Evolutionary conservation across 2,888 invertebrate species (phyloP).

Genomic region (Isoperla grammatica): DNA sequence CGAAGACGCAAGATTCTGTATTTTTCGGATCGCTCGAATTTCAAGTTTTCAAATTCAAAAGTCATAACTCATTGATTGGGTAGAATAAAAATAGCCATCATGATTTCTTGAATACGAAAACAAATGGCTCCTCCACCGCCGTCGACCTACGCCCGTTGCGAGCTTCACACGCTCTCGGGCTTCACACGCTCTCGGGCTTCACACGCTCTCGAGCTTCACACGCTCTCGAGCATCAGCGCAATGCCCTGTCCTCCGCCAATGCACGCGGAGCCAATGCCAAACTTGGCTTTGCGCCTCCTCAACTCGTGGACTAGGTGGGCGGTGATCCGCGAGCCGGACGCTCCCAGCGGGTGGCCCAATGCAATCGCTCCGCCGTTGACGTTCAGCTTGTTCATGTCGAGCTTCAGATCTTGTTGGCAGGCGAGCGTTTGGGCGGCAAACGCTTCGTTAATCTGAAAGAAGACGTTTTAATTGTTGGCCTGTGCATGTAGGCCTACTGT

Average conservation of each 20-base stretch:
- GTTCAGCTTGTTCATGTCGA: conserved; percentile 85
- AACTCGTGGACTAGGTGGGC: conserved; percentile 88
- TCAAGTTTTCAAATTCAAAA: too few species aligned
- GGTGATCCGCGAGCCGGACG: conserved; percentile 89
- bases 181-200: too few species aligned
- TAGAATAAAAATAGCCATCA: too few species aligned
- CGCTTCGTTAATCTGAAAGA: conserved; percentile 89
- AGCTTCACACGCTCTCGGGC: too few species aligned
- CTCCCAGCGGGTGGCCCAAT: conserved; percentile 94
- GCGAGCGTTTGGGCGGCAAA: conserved; percentile 93
- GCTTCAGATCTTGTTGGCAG: conserved; percentile 80
- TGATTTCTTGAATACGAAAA: too few species aligned
- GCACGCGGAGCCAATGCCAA: conserved; percentile 92
- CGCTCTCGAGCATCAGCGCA: conserved; percentile 79
- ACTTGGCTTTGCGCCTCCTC: conserved; percentile 76
- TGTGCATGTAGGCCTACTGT: too few species aligned
- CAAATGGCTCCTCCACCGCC: too few species aligned
- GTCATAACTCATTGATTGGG: too few species aligned
- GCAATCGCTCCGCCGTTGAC: conserved; percentile 96
- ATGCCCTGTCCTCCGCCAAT: conserved; percentile 99
- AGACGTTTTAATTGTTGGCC: conserved; percentile 15
- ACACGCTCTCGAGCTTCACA: conserved; percentile 43
- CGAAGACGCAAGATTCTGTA: too few species aligned
- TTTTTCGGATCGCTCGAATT: too few species aligned
- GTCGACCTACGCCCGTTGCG: too few species aligned